Conservation (phyloP, 1,140 invertebrate species). For the Cydia splendana region DNA sequence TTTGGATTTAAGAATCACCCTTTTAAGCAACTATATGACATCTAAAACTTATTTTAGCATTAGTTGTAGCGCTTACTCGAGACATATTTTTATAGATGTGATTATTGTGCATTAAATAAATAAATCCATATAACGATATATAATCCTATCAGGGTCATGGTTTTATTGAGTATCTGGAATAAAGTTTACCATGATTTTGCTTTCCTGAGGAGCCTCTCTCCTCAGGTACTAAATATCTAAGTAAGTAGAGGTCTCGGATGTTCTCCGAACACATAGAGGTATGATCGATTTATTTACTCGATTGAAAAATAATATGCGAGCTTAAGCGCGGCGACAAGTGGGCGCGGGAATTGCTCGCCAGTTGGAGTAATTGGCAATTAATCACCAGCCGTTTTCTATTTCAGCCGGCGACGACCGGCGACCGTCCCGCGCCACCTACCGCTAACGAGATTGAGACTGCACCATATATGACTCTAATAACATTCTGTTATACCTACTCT, state of each 20-base stretch:
- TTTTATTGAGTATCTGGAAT: too few species aligned
- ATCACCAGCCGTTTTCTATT: slow-evolving; percentile 74
- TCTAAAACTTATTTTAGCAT: neutral
- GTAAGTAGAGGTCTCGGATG: slow-evolving; percentile 34
- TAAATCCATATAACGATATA: neutral
- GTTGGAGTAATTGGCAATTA: slow-evolving; percentile 75
- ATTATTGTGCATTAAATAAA: neutral
- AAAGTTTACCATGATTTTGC: too few species aligned
- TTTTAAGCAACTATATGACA: neutral
- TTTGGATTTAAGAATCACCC: too few species aligned
- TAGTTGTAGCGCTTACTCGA: neutral
- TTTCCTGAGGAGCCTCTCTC: too few species aligned
- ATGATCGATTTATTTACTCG: slow-evolving; percentile 45
- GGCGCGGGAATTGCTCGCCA: slow-evolving; percentile 62
- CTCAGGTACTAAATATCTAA: neutral
- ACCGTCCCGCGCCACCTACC: slow-evolving; percentile 30
- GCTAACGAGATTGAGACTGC: slow-evolving; percentile 67
- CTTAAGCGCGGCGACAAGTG: slow-evolving; percentile 56
- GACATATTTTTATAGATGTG: too few species aligned
- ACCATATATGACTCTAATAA: slow-evolving; percentile 53
- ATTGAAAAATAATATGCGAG: slow-evolving; percentile 53
- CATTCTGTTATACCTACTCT: slow-evolving; percentile 17
- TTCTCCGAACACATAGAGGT: slow-evolving; percentile 31
- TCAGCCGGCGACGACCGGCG: slow-evolving; percentile 54
- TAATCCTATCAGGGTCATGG: too few species aligned